phyloP scores from a whole-genome alignment of 2,113 vertebrate species.

The Cochlearius cochlearius region DNA sequence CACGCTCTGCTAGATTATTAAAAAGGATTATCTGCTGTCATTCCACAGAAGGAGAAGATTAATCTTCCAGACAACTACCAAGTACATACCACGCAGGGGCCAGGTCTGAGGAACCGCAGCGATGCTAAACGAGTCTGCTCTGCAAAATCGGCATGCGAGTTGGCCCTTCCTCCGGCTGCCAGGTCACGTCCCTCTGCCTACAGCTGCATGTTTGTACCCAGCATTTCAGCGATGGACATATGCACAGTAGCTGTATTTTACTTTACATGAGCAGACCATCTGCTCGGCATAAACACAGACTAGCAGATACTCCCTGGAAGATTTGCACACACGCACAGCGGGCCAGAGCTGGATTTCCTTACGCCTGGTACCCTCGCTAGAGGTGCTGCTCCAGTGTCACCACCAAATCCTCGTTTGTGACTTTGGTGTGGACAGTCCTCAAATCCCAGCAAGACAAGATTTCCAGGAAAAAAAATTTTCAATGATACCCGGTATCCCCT shows the following conservation, averaged over 20 bases:
- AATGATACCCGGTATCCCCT: background rate
- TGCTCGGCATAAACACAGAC: background rate
- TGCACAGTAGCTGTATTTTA: background rate
- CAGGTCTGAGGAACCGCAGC: background rate
- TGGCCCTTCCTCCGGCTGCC: background rate
- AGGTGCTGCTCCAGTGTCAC: background rate
- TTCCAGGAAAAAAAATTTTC: background rate
- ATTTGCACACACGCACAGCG: fast-evolving
- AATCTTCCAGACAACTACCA: background rate
- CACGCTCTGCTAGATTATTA: background rate
- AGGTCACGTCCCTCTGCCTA: background rate
- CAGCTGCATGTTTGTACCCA: background rate
- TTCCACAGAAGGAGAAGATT: background rate
- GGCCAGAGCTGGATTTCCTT: background rate
- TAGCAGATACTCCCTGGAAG: background rate
- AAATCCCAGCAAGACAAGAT: background rate
- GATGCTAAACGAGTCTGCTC: too few relatives aligned
- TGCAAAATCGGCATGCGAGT: fast-evolving
- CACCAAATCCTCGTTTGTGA: background rate
- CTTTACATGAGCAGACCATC: background rate
- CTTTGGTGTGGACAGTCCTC: background rate
- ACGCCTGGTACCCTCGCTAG: background rate
- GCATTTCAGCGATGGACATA: fast-evolving
- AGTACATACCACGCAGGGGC: fast-evolving
- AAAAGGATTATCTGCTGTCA: background rate